Percentiles rank a stretch among this genome's conserved stretches.
Conservation (phyloP, 2,113 vertebrate species). For the Hemiscyllium ocellatum region DNA sequence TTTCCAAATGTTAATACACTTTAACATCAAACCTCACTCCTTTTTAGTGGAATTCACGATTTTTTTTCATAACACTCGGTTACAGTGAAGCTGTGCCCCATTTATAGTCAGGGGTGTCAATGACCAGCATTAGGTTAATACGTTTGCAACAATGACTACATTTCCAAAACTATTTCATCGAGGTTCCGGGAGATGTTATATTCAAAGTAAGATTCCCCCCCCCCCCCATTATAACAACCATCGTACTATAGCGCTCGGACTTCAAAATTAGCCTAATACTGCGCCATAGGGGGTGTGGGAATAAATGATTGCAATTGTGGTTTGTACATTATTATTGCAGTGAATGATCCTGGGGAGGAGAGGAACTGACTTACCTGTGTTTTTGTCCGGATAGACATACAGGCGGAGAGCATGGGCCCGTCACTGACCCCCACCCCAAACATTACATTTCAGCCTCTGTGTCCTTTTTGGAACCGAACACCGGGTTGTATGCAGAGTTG, state of each 20-base stretch:
- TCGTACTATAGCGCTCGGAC: not conserved
- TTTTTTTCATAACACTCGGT: not conserved
- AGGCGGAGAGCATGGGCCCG: not conserved
- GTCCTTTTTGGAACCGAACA: not conserved
- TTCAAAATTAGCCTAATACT: not conserved
- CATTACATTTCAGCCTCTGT: not conserved
- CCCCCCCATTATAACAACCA: not conserved
- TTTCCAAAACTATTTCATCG: not conserved
- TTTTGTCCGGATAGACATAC: not conserved
- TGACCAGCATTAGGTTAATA: not conserved
- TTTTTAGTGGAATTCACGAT: not conserved
- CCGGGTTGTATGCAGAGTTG: not conserved
- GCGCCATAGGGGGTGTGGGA: not conserved
- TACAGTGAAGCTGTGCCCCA: not conserved
- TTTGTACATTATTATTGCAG: not conserved
- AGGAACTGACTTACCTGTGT: not conserved
- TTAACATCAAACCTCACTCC: not conserved
- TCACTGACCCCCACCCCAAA: not conserved
- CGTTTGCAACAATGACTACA: not conserved
- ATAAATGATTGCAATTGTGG: not conserved
- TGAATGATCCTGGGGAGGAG: not conserved
- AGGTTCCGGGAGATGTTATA: not conserved
- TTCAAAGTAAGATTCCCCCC: not conserved
- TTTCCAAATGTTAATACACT: not conserved
- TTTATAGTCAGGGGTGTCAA: not conserved